Evolutionary conservation across 2,113 vertebrate genomes (phyloP), one percentile per base, ranked within the genome.

Genomic region (Sapayoa aenigma): DNA sequence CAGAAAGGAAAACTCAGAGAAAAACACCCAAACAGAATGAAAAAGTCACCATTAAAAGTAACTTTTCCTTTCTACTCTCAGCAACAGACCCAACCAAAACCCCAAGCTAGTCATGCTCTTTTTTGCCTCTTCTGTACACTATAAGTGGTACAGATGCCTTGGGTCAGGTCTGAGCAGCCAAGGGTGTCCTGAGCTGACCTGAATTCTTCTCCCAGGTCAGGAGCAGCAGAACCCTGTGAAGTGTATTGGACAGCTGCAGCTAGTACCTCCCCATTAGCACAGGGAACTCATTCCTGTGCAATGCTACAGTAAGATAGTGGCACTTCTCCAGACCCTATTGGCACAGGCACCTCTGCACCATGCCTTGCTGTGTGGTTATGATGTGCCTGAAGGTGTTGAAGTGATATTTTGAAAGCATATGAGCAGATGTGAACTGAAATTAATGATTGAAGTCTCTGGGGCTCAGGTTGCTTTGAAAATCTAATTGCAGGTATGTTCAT

Each of bases 351-450:
- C 14, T 53, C 28, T 31, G 31, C 9, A 30, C 62, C 47, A 44
- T 0, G 0, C 53, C 62, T 65, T 23, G 9, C 12, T 4, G 1
- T 46, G 22, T 0, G 1, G 10, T n/a, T 19, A 42, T 18, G 41
- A 2, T 67, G 46, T 12, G 19, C 62, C 33, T 50, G 42, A 68
- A 82, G 62, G 35, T 46, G 11, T 9, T 23, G n/a, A 66, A n/a
- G 9, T 58, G 55, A 19, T 4, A 2, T 52, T 76, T 79, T 16
- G n/a, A 79, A 60, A 86, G 22, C 4, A 1, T 0, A 3, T 0
- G 2, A 23, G 31, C 28, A 37, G 28, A 20, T 3, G 1, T 6
- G 10, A 73, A 31, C 25, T 16, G 3, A 42, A 92, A 76, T 23
- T 21, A 31, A 9, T 44, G 33, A 27, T 33, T 66, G 30, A 53